Evolutionary conservation across 2,888 invertebrate genomes (phyloP).

Genomic region (Troglohyphantes excavatus): DNA sequence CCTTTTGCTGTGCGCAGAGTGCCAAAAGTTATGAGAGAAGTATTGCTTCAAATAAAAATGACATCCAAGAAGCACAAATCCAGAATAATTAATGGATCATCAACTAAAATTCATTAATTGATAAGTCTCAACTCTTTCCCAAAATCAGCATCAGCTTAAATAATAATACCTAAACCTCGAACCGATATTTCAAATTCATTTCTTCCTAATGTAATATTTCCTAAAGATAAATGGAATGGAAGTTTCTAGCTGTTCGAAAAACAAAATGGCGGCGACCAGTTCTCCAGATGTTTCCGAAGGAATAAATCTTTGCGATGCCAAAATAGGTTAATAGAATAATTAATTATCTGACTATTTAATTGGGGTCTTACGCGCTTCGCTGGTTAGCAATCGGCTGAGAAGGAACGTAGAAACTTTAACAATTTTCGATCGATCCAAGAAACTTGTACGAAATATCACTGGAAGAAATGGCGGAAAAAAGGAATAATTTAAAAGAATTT

Average conservation of each 20-base stretch:
- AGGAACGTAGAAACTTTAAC: slow-evolving; percentile 2
- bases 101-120: neutral
- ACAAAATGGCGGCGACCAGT: slow-evolving; percentile 49
- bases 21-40: too few relatives aligned
- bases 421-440: slow-evolving; percentile 37
- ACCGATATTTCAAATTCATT: neutral
- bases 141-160: neutral
- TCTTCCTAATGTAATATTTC: neutral
- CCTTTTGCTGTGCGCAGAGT: too few relatives aligned
- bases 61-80: neutral
- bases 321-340: slow-evolving; percentile 70
- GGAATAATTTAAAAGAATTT: slow-evolving; percentile 45
- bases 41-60: too few relatives aligned
- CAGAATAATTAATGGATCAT: neutral
- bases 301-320: slow-evolving; percentile 55
- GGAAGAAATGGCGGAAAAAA: slow-evolving; percentile 3
- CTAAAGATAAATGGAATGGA: slow-evolving; percentile 48
- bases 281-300: slow-evolving; percentile 45
- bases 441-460: neutral
- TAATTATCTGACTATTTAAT: slow-evolving; percentile 70
- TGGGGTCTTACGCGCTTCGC: slow-evolving; percentile 57
- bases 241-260: slow-evolving; percentile 23
- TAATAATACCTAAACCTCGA: neutral
- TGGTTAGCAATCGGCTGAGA: slow-evolving; percentile 43
- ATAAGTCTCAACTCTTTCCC: neutral